phyloP scores from a whole-genome alignment of 2,797 vertebrate genomes.

The Megalops cyprinoides region DNA sequence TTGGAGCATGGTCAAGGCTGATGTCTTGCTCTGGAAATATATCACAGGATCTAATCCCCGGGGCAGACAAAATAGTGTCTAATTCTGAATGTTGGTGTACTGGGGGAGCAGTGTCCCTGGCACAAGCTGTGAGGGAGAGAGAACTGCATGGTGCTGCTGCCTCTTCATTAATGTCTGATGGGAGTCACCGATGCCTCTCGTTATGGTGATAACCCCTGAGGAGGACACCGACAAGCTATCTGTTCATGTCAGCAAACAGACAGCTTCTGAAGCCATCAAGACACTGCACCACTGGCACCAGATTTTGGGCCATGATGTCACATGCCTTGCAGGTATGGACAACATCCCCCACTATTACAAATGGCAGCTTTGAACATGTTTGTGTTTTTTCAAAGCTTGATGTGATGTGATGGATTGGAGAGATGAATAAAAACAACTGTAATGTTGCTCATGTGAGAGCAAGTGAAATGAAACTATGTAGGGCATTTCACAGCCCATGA shows the following conservation, averaged over 20 bases:
- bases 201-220: slow-evolving; percentile 25
- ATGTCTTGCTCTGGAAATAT: slow-evolving; percentile 74
- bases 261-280: slow-evolving; percentile 10
- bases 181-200: slow-evolving; percentile 7
- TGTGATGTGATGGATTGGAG: slow-evolving; percentile 30
- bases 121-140: not conserved
- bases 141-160: not conserved
- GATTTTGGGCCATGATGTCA: not conserved
- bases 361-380: slow-evolving; percentile 12
- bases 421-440: not conserved
- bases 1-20: slow-evolving; percentile 75
- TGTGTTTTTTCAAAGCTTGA: not conserved
- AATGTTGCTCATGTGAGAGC: not conserved
- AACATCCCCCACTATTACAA: slow-evolving; percentile 16
- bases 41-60: slow-evolving; percentile 78
- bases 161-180: not conserved
- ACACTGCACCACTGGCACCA: not conserved
- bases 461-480: not conserved
- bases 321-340: not conserved
- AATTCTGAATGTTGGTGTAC: slow-evolving; percentile 46
- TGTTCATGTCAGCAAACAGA: slow-evolving; percentile 5
- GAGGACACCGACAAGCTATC: slow-evolving; percentile 16
- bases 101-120: slow-evolving; percentile 2
- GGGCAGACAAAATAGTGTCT: slow-evolving; percentile 80
- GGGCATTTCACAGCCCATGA: not conserved